These are phyloP conservation scores for Fratercula arctica DNA, from an alignment of 2,797 vertebrate genomes.

Conservation along the genomic window DNA sequence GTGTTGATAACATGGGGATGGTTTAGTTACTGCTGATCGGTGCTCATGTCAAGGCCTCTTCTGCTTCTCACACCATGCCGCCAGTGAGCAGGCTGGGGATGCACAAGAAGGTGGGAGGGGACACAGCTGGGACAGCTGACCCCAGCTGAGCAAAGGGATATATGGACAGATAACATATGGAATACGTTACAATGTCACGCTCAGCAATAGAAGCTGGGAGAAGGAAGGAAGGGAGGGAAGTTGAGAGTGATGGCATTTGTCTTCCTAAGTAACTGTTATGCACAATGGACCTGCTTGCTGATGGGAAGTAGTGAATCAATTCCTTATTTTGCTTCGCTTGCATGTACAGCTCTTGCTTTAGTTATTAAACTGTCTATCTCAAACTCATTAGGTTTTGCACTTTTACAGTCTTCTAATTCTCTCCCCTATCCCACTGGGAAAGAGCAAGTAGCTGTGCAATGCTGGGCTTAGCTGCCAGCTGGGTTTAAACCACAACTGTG, in stretches of 20 bases:
- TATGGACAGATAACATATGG: no score
- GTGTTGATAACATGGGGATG: background rate
- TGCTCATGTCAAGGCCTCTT: rapidly evolving
- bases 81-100: rapidly evolving
- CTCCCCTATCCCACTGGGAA: background rate
- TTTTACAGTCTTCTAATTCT: background rate
- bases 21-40: background rate
- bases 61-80: background rate
- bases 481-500: background rate
- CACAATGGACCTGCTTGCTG: rapidly evolving
- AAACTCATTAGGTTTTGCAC: background rate
- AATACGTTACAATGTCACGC: rapidly evolving
- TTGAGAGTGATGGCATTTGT: rapidly evolving
- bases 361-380: background rate
- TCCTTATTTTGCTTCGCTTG: background rate
- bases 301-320: background rate
- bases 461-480: background rate
- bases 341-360: background rate
- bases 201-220: background rate
- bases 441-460: rapidly evolving
- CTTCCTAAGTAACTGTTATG: rapidly evolving
- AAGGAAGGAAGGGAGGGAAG: background rate
- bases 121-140: background rate
- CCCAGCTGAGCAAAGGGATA: no score
- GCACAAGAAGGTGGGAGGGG: background rate